Evolutionary conservation across 2,797 vertebrate species (phyloP), one percentile per base, ranked within the genome.

Genomic region (Fistularia commersonii): DNA sequence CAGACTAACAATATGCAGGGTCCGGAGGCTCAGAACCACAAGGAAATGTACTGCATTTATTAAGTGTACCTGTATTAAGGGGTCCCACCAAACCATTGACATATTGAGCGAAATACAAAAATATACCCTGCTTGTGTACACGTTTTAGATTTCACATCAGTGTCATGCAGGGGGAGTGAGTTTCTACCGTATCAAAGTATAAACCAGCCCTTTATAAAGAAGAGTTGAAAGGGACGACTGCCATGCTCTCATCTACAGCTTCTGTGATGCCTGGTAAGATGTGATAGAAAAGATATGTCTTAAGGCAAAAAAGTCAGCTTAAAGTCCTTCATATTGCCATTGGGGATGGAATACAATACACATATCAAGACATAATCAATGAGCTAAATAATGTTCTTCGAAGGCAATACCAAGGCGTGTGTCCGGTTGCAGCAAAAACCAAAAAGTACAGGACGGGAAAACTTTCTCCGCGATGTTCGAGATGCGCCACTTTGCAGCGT

Each of bases 361-460:
- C 54, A 43, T 39, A 51, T 55, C 52, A 62, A 56, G 53, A 59
- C 64, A 74, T 14, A 64, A 74, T 40, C 67, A 6, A 52, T 41
- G 54, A 61, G 45, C 45, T 47, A 73, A 74, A 64, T 77, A 48
- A 64, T 82, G 85, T 89, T 89, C 86, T 88, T 88, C 82, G 60
- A 80, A 87, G 84, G 82, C 84, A 78, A 57, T 72, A 71, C 49
- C 76, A 58, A 69, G 65, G 68, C 62, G 65, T 65, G 52, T 57
- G 43, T 69, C 43, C 48, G 38, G 67, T 53, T 43, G 50, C 42
- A 66, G 8, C 41, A 51, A 48, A 65, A 32, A 33, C 34, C 44
- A 8, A 40, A 51, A 49, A 45, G 15, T 10, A 56, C 7, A 34
- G 64, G 34, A 59, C 39, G 57, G 7, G 42, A 48, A 57, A 37